These are phyloP conservation scores for Drosophila paranaensis DNA, from an alignment of 2,888 invertebrate species.

Conservation along the genomic window DNA sequence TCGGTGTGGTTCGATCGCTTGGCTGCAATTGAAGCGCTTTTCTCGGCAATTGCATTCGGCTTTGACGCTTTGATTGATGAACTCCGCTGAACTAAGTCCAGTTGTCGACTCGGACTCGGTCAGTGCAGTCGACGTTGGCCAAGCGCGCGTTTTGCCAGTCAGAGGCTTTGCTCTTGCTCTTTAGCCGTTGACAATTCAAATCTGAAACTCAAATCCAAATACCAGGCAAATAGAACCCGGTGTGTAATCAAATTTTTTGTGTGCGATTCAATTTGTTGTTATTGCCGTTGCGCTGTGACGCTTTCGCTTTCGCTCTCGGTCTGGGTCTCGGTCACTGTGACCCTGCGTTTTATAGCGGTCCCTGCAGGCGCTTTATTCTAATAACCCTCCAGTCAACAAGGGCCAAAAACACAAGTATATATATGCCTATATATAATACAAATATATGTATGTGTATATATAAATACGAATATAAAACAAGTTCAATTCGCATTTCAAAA, in stretches of 20 bases:
- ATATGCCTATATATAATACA: neutral
- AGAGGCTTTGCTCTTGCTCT: neutral
- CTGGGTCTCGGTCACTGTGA: slow-evolving; percentile 41
- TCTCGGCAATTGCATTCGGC: slow-evolving; percentile 69
- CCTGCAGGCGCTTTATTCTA: slow-evolving; percentile 59
- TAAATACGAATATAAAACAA: slow-evolving; percentile 39
- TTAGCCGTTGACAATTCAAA: slow-evolving; percentile 22
- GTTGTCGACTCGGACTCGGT: slow-evolving; percentile 47
- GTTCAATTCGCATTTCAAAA: slow-evolving; percentile 69
- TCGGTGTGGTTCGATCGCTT: slow-evolving; percentile 57
- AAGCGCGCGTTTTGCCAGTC: slow-evolving; percentile 19
- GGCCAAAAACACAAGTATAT: slow-evolving; percentile 13
- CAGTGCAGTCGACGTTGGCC: slow-evolving; percentile 38
- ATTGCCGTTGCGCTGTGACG: slow-evolving; percentile 42
- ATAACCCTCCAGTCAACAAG: slow-evolving; percentile 47
- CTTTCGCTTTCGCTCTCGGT: slow-evolving; percentile 36
- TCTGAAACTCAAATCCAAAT: slow-evolving; percentile 15
- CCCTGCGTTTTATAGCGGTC: slow-evolving; percentile 71
- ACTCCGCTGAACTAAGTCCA: slow-evolving; percentile 29
- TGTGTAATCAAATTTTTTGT: slow-evolving; percentile 60
- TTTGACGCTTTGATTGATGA: slow-evolving; percentile 65
- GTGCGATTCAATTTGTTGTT: slow-evolving; percentile 49
- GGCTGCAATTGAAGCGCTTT: slow-evolving; percentile 55
- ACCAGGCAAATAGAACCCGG: slow-evolving; percentile 1
- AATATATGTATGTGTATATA: neutral